Percentiles rank a stretch among this genome's conserved stretches.
These are phyloP conservation scores for Acleris cristana DNA, from an alignment of 2,888 invertebrate species.

Conservation along the genomic window DNA sequence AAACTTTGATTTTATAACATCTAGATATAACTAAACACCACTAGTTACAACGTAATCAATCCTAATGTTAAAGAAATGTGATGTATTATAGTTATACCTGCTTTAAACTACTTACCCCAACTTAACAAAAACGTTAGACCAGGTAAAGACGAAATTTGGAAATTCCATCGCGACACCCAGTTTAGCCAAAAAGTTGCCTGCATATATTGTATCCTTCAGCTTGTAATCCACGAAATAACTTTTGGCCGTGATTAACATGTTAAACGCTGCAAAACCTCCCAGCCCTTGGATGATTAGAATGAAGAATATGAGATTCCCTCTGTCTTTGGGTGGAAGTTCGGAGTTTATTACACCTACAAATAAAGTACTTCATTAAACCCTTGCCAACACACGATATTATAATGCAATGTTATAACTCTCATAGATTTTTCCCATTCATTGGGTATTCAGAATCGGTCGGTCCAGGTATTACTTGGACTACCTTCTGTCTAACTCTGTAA, in stretches of 20 bases:
- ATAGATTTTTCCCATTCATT: no score
- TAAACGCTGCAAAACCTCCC: slow-evolving; percentile 98
- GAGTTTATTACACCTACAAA: slow-evolving; percentile 72
- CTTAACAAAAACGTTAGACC: slow-evolving; percentile 95
- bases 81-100: no score
- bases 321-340: slow-evolving; percentile 91
- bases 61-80: no score
- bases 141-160: slow-evolving; percentile 97
- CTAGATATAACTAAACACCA: no score
- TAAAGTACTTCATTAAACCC: background rate
- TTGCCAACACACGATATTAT: no score
- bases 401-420: no score
- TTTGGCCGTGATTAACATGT: slow-evolving; percentile 99
- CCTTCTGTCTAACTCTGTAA: no score
- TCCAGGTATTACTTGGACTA: no score
- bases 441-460: no score
- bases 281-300: slow-evolving; percentile 97
- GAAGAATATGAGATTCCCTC: slow-evolving; percentile 91
- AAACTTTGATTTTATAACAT: no score
- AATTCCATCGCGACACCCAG: slow-evolving; percentile 96
- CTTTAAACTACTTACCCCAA: slow-evolving; percentile 86
- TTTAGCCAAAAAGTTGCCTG: slow-evolving; percentile 91
- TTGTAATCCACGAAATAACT: slow-evolving; percentile 96
- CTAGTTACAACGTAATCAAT: no score
- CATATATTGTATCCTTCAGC: slow-evolving; percentile 85